phyloP scores from a whole-genome alignment of 2,888 invertebrate species.

The Ashinkailepas kermadecensis region DNA sequence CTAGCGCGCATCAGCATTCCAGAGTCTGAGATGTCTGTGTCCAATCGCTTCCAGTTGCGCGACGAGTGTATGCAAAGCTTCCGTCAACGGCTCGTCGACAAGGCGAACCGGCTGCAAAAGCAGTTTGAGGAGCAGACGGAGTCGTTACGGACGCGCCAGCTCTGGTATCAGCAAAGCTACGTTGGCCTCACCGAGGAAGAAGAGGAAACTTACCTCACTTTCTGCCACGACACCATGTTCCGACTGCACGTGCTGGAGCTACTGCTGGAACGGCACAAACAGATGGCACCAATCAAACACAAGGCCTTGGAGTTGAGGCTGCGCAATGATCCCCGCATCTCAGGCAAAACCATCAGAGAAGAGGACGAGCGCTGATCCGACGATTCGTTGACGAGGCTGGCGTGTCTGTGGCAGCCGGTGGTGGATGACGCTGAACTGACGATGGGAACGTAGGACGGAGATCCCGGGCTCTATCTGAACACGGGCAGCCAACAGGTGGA shows the following conservation, averaged over 20 bases:
- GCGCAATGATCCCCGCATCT: slow-evolving; percentile 32
- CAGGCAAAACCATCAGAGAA: background rate
- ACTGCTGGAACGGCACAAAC: slow-evolving; percentile 53
- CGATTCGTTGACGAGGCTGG: too few species aligned
- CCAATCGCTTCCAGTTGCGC: slow-evolving; percentile 36
- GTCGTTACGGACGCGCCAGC: slow-evolving; percentile 50
- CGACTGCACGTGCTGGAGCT: slow-evolving; percentile 54
- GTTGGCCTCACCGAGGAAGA: slow-evolving; percentile 54
- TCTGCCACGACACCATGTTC: slow-evolving; percentile 47
- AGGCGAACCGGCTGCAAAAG: slow-evolving; percentile 57
- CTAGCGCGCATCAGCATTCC: slow-evolving; percentile 45
- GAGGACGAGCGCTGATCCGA: background rate
- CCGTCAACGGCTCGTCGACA: slow-evolving; percentile 52
- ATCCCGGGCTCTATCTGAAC: too few species aligned
- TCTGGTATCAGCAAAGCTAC: slow-evolving; percentile 53
- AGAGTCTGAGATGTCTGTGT: slow-evolving; percentile 40
- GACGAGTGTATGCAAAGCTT: slow-evolving; percentile 59
- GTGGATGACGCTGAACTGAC: too few species aligned
- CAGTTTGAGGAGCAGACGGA: slow-evolving; percentile 55
- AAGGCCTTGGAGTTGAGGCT: slow-evolving; percentile 39
- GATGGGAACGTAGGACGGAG: too few species aligned
- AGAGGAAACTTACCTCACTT: slow-evolving; percentile 51
- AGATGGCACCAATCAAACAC: slow-evolving; percentile 45
- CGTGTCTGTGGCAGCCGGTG: too few species aligned
- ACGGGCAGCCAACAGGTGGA: too few species aligned